phyloP scores from a whole-genome alignment of 2,797 vertebrate genomes.

The Valencia hispanica region DNA sequence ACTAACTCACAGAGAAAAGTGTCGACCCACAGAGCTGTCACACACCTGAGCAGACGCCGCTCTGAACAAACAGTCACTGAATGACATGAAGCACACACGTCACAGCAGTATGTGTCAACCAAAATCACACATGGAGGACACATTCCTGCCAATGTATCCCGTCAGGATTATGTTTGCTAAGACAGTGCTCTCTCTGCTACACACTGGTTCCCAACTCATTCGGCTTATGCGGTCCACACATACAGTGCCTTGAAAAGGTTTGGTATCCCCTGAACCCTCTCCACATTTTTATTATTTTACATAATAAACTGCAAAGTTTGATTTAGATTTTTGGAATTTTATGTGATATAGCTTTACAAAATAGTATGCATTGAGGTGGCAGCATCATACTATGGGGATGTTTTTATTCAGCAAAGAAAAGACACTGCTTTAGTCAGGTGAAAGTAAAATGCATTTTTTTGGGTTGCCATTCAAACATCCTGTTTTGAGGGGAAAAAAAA shows the following conservation, averaged over 20 bases:
- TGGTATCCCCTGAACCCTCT: not conserved
- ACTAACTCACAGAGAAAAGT: slow-evolving; percentile 57
- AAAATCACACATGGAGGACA: slow-evolving; percentile 78
- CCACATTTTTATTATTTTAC: not conserved
- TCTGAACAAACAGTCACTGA: slow-evolving; percentile 63
- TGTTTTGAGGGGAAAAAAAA: too few relatives aligned
- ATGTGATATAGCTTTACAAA: not conserved
- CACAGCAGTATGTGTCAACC: slow-evolving; percentile 72
- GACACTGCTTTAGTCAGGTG: not conserved
- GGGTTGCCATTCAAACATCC: not conserved
- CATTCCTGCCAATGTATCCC: slow-evolving; percentile 82
- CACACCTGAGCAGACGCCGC: slow-evolving; percentile 63
- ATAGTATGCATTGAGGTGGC: not conserved
- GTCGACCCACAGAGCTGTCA: slow-evolving; percentile 56
- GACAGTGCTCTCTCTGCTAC: slow-evolving; percentile 83
- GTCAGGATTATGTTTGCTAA: slow-evolving; percentile 81
- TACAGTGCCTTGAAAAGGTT: not conserved
- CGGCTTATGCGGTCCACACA: not conserved
- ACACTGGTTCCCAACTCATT: slow-evolving; percentile 60
- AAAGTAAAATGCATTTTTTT: not conserved
- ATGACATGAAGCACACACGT: slow-evolving; percentile 75
- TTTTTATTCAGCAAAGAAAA: not conserved
- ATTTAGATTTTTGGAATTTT: not conserved
- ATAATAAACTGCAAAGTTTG: not conserved
- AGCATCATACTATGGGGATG: not conserved